These are phyloP conservation scores for Catamblyrhynchus diadema DNA, from an alignment of 2,797 vertebrate genomes.

Conservation along the genomic window DNA sequence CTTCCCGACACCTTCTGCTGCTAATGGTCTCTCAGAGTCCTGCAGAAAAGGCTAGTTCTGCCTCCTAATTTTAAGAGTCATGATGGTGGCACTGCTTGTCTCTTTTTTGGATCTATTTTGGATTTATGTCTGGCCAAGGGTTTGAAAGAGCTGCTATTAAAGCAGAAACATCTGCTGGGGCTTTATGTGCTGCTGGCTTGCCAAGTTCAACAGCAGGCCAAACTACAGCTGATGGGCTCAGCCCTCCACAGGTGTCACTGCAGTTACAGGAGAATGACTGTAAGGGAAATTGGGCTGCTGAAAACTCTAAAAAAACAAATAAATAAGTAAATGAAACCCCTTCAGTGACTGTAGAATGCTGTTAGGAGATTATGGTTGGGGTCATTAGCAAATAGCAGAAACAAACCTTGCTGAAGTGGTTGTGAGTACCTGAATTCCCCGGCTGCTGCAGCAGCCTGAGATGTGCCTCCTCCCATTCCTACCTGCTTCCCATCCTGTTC, in stretches of 20 bases:
- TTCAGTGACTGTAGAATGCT: neutral
- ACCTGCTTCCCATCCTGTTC: neutral
- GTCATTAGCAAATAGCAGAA: neutral
- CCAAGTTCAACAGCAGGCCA: conserved; percentile 19
- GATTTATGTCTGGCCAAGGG: conserved; percentile 1
- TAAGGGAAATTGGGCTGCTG: neutral
- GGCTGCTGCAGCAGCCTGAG: neutral
- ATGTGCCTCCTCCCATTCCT: neutral
- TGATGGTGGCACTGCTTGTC: conserved; percentile 5
- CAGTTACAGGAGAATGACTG: neutral
- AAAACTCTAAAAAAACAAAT: neutral
- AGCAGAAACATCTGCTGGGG: conserved; percentile 30
- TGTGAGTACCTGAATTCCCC: neutral
- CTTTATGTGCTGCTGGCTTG: neutral
- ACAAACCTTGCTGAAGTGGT: neutral
- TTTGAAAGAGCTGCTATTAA: conserved; percentile 32
- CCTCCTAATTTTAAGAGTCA: conserved; percentile 38
- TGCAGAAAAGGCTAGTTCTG: conserved; percentile 21
- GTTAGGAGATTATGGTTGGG: neutral
- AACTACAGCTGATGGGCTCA: conserved; percentile 20
- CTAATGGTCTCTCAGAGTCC: conserved; percentile 1
- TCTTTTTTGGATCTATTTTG: conserved; percentile 6
- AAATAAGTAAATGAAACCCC: neutral
- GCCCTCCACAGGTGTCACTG: conserved; percentile 14
- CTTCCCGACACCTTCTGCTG: neutral